Evolutionary conservation across 2,888 invertebrate species (phyloP).

Genomic region (Mesorhabditis spiculigera): DNA sequence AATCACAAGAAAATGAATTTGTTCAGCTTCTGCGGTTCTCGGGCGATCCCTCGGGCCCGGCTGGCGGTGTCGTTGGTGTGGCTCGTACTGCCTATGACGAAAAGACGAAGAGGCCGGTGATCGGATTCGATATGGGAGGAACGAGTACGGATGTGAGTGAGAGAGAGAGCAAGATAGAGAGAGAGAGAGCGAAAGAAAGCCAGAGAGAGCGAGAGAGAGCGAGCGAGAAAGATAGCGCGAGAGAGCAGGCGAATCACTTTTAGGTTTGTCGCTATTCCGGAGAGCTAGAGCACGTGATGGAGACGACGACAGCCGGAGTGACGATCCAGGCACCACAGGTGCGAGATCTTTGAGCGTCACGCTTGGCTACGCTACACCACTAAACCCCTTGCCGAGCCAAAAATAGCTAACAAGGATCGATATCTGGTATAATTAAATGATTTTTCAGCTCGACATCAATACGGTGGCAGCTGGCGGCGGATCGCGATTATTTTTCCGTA

Average conservation of each 20-base stretch:
- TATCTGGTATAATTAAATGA: background rate
- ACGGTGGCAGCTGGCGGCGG: slow-evolving; percentile 99
- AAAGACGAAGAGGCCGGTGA: slow-evolving; percentile 72
- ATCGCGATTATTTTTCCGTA: slow-evolving; percentile 84
- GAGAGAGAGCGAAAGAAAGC: background rate
- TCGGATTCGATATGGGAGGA: slow-evolving; percentile 75
- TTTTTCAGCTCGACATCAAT: slow-evolving; percentile 77
- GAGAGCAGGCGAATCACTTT: too few species aligned
- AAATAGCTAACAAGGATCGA: background rate
- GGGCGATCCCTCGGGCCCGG: slow-evolving; percentile 96
- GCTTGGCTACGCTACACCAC: background rate
- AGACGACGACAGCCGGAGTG: slow-evolving; percentile 93
- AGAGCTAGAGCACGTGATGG: slow-evolving; percentile 89
- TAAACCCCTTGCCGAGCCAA: background rate
- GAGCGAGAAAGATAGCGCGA: background rate
- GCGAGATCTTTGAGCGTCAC: background rate
- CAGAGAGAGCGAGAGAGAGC: background rate
- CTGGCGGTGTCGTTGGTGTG: slow-evolving; percentile 95
- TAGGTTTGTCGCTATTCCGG: slow-evolving; percentile 93
- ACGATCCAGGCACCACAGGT: slow-evolving; percentile 94
- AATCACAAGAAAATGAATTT: background rate
- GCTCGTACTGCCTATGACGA: slow-evolving; percentile 72
- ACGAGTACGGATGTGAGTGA: slow-evolving; percentile 52
- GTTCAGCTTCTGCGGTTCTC: slow-evolving; percentile 79
- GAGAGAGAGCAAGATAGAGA: background rate